These are phyloP conservation scores for Leptopilina myrica DNA, from an alignment of 2,888 invertebrate species.

Conservation along the genomic window DNA sequence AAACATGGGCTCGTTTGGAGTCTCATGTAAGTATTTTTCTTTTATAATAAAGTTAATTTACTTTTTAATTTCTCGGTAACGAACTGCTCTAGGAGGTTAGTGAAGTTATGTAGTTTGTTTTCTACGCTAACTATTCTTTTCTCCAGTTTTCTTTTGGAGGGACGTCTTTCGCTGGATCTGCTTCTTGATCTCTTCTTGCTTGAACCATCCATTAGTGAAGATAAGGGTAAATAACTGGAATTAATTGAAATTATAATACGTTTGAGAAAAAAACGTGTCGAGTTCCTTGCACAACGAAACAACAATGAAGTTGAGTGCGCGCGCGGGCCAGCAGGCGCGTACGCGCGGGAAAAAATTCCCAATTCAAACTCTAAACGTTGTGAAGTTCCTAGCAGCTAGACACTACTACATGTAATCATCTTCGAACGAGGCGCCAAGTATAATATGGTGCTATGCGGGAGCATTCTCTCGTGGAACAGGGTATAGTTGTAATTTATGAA, in stretches of 20 bases:
- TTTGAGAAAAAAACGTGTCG: not conserved
- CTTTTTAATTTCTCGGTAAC: too few relatives aligned
- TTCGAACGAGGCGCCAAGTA: too few relatives aligned
- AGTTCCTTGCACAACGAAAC: slow-evolving; percentile 11
- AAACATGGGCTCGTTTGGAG: slow-evolving; percentile 3
- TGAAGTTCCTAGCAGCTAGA: not conserved
- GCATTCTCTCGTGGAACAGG: too few relatives aligned
- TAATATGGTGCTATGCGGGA: too few relatives aligned
- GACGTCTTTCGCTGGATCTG: not conserved
- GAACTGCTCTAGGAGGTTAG: not conserved
- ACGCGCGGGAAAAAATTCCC: not conserved
- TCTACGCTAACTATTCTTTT: not conserved
- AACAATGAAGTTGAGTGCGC: not conserved
- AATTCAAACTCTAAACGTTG: slow-evolving; percentile 9
- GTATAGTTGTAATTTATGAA: too few relatives aligned
- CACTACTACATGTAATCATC: too few relatives aligned
- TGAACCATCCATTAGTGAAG: not conserved
- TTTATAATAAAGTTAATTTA: too few relatives aligned
- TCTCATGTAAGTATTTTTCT: not conserved
- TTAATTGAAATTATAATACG: not conserved
- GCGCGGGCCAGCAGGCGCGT: not conserved
- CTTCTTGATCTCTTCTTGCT: slow-evolving; percentile 14
- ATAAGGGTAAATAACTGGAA: not conserved
- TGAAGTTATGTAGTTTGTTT: not conserved
- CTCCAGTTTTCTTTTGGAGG: not conserved